phyloP scores from a whole-genome alignment of 2,113 vertebrate species.

The Varanus komodoensis region DNA sequence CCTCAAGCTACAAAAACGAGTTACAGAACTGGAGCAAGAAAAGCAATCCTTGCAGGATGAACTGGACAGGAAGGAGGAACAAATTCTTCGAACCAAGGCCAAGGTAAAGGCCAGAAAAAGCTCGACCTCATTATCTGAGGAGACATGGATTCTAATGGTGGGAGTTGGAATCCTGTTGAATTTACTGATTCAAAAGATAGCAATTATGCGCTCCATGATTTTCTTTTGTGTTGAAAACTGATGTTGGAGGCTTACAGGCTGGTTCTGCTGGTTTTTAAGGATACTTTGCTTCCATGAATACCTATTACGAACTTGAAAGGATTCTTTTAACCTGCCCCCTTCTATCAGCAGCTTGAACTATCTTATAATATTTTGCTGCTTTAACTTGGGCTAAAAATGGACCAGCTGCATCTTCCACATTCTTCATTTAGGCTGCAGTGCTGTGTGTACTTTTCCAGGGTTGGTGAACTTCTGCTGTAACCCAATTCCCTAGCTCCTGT shows the following conservation, averaged over 20 bases:
- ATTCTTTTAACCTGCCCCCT: not conserved
- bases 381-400: not conserved
- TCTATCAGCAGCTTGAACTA: not conserved
- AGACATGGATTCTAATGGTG: conserved; percentile 9
- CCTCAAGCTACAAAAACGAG: conserved; percentile 97
- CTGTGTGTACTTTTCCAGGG: not conserved
- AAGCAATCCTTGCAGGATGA: conserved; percentile 95
- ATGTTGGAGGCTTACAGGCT: not conserved
- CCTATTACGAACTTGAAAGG: not conserved
- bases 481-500: not conserved
- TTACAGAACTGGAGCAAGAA: conserved; percentile 95
- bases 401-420: not conserved
- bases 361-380: not conserved
- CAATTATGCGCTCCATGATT: not conserved
- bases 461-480: not conserved
- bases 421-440: not conserved
- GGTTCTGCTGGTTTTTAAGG: not conserved
- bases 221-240: not conserved
- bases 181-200: not conserved
- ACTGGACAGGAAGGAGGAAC: conserved; percentile 93
- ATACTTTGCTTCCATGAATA: not conserved
- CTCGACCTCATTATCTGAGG: not conserved
- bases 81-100: conserved; percentile 89
- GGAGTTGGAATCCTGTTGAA: conserved; percentile 1
- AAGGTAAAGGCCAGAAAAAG: conserved; percentile 77